Conservation (phyloP, 1,140 invertebrate genomes). For the Aphaenogaster ashmeadi region DNA sequence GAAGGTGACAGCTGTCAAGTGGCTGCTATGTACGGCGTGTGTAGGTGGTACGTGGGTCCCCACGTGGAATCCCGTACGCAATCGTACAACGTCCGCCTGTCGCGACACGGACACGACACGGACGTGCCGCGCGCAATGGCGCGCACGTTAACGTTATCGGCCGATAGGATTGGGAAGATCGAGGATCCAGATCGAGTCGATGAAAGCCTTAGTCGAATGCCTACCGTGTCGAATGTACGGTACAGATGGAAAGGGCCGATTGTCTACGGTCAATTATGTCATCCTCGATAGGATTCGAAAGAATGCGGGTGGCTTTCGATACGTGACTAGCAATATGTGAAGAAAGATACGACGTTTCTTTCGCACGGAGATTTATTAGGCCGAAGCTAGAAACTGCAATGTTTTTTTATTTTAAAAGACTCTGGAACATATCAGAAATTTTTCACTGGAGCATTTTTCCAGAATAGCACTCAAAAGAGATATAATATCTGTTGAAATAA, state of each 20-base stretch:
- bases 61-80: constrained; percentile 62
- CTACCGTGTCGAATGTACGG: constrained; percentile 26
- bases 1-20: constrained; percentile 86
- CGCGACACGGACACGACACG: constrained; percentile 56
- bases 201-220: constrained; percentile 37
- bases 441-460: neutral
- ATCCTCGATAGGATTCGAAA: constrained; percentile 2
- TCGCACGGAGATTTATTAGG: neutral
- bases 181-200: constrained; percentile 27
- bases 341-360: neutral
- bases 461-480: neutral
- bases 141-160: constrained; percentile 50
- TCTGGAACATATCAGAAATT: neutral
- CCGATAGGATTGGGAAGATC: constrained; percentile 28
- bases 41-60: constrained; percentile 78
- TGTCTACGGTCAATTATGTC: constrained; percentile 62
- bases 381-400: neutral
- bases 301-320: constrained; percentile 29
- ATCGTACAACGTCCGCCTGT: constrained; percentile 54
- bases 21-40: constrained; percentile 74
- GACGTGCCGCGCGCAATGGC: constrained; percentile 36
- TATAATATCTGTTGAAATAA: neutral
- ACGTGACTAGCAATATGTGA: neutral
- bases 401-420: neutral
- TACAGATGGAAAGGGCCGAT: constrained; percentile 25